Percentiles rank a stretch among this genome's conserved stretches.
phyloP scores from a whole-genome alignment of 1,140 invertebrate genomes.

The Gryllus bimaculatus region DNA sequence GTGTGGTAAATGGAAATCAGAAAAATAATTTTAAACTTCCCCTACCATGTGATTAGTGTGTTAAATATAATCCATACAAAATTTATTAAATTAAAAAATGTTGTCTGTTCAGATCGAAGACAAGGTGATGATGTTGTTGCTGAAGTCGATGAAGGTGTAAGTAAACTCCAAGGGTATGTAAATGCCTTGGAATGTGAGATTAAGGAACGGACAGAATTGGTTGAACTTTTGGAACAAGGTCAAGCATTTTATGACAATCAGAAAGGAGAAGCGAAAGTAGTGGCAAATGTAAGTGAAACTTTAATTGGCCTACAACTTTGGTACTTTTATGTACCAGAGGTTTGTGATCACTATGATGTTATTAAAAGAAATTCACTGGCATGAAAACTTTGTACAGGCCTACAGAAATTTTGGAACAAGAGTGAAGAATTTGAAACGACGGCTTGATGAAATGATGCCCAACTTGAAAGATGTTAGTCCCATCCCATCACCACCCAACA shows the following conservation, averaged over 20 bases:
- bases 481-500: constrained; percentile 56
- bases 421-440: constrained; percentile 74
- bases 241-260: constrained; percentile 83
- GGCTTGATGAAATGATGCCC: constrained; percentile 64
- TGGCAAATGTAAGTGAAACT: constrained; percentile 67
- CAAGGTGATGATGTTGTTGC: constrained; percentile 78
- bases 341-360: neutral
- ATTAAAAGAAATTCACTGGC: constrained; percentile 14
- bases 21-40: too few species aligned
- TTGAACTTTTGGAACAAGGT: constrained; percentile 65
- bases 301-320: neutral
- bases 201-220: constrained; percentile 62
- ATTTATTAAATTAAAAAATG: too few species aligned
- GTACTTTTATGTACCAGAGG: neutral
- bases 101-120: constrained; percentile 52
- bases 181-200: constrained; percentile 70
- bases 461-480: constrained; percentile 45
- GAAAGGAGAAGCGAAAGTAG: constrained; percentile 83
- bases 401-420: constrained; percentile 84
- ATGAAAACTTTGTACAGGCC: constrained; percentile 47
- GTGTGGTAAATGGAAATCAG: too few species aligned
- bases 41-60: too few species aligned
- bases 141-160: constrained; percentile 72
- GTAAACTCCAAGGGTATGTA: constrained; percentile 70
- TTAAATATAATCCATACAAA: too few species aligned